Base-by-base conservation (phyloP, 2,888 invertebrate genomes). In the Romanomermis culicivorax region DNA sequence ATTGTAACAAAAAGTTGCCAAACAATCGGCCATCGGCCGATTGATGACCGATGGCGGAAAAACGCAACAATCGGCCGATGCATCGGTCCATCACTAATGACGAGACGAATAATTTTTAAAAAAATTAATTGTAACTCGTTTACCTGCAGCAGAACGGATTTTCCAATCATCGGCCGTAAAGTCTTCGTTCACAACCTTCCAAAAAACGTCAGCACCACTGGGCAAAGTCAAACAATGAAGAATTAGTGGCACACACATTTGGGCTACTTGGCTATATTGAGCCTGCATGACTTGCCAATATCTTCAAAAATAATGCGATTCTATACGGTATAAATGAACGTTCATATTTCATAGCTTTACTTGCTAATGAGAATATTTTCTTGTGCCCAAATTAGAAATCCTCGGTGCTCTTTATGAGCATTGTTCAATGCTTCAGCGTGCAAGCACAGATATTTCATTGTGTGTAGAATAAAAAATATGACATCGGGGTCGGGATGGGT, bases 301-400 rank as follows among this genome's bases (percentile, higher is more conserved):
- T 65, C 91, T 91, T 65, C 42, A 70, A 68, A 55, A 52, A 24
- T 1, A 24, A 42, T 14, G 17, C 14, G 4, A 51, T 7, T 7
- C 20, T 7, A 51, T 20, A 45, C 23, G 7, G 23, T n/a, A n/a
- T 51, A 25, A 11, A 7, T 20, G 23, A 23, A 45, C 23, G 11
- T 45, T n/a, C n/a, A n/a, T n/a, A n/a, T n/a, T n/a, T n/a, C n/a
- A 11, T 36, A 11, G 20, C 17, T 11, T 48, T 50, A 87, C 87
- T 85, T 86, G 68, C 86, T 85, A 58, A 95, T 86, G 2, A 95
- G 75, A 42, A 88, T 74, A 70, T 89, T 89, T 71, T 91, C 88
- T 70, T 97, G 89, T 61, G 86, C 86, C 85, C 88, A 89, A 62
- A 88, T 85, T 57, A 93, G 82, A 71, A 89, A 85, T 54, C 87